These are phyloP conservation scores for Triplophysa dalaica DNA, from an alignment of 2,113 vertebrate genomes.

Conservation along the genomic window DNA sequence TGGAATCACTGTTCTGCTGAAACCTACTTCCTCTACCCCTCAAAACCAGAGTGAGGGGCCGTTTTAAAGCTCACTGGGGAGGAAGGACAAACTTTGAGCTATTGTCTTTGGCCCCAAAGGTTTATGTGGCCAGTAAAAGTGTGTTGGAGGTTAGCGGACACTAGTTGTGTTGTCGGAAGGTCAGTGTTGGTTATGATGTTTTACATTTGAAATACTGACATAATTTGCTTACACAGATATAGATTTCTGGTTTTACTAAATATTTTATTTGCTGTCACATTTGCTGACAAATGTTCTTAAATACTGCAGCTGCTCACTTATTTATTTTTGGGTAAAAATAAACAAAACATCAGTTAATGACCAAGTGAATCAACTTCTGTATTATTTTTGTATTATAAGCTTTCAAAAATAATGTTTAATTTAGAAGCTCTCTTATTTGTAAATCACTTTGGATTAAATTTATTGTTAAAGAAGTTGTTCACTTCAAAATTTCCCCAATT, in stretches of 20 bases:
- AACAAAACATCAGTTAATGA: too few relatives aligned
- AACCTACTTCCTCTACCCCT: conserved; percentile 43
- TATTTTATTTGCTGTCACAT: too few relatives aligned
- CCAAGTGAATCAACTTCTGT: too few relatives aligned
- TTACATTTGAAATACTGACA: neutral
- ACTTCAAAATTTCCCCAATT: too few relatives aligned
- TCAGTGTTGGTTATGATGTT: neutral
- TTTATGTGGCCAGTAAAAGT: conserved; percentile 27
- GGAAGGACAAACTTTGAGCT: conserved; percentile 27
- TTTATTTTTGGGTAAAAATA: too few relatives aligned
- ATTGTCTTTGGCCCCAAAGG: conserved; percentile 30
- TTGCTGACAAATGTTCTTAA: too few relatives aligned
- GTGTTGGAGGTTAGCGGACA: conserved; percentile 17
- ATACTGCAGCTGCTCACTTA: too few relatives aligned
- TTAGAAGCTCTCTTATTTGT: too few relatives aligned
- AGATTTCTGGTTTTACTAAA: neutral
- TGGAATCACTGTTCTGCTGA: conserved; percentile 38
- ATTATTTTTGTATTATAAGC: too few relatives aligned
- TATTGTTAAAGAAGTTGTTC: too few relatives aligned
- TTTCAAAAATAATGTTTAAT: too few relatives aligned
- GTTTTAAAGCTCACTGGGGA: conserved; percentile 43
- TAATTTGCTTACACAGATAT: neutral
- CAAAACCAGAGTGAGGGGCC: conserved; percentile 18
- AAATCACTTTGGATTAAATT: too few relatives aligned
- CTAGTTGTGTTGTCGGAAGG: neutral